Conservation (phyloP, 2,797 vertebrate genomes). For the Carapus acus region DNA sequence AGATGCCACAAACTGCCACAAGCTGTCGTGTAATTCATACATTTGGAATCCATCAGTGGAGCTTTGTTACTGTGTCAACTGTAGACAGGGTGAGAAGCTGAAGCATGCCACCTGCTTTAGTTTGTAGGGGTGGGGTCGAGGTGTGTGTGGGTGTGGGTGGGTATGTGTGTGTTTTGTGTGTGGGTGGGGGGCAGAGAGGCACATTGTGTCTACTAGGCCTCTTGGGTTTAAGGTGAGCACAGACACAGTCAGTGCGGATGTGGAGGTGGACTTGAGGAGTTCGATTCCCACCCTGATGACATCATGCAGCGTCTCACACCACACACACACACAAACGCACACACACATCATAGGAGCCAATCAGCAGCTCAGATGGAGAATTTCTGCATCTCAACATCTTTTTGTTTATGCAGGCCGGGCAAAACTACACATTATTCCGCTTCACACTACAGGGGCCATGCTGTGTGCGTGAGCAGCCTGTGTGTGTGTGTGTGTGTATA, state of each 20-base stretch:
- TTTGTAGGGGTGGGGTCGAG: background rate
- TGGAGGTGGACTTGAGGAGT: too few relatives aligned
- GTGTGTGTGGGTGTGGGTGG: background rate
- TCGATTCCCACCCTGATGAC: slow-evolving; percentile 45
- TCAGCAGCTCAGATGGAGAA: slow-evolving; percentile 17
- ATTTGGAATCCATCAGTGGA: background rate
- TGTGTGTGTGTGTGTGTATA: too few relatives aligned
- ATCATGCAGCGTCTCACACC: slow-evolving; percentile 31
- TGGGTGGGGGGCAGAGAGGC: background rate
- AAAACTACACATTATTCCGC: slow-evolving; percentile 18
- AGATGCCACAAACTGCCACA: background rate
- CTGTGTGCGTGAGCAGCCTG: slow-evolving; percentile 51
- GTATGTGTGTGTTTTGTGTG: background rate
- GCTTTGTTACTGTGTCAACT: slow-evolving; percentile 18
- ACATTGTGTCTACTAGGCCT: too few relatives aligned
- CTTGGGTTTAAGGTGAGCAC: too few relatives aligned
- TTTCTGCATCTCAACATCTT: slow-evolving; percentile 23
- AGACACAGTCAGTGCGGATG: slow-evolving; percentile 2
- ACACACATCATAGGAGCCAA: slow-evolving; percentile 14
- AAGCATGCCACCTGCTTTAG: slow-evolving; percentile 24
- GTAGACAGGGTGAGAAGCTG: slow-evolving; percentile 39
- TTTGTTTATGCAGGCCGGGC: slow-evolving; percentile 23
- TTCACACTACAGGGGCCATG: slow-evolving; percentile 57
- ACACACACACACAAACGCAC: too few relatives aligned
- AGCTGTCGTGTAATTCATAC: background rate